A percentile compares a stretch with the other conserved stretches of the same genome.
phyloP scores from a whole-genome alignment of 2,888 invertebrate genomes.

The Caenorhabditis virilis region DNA sequence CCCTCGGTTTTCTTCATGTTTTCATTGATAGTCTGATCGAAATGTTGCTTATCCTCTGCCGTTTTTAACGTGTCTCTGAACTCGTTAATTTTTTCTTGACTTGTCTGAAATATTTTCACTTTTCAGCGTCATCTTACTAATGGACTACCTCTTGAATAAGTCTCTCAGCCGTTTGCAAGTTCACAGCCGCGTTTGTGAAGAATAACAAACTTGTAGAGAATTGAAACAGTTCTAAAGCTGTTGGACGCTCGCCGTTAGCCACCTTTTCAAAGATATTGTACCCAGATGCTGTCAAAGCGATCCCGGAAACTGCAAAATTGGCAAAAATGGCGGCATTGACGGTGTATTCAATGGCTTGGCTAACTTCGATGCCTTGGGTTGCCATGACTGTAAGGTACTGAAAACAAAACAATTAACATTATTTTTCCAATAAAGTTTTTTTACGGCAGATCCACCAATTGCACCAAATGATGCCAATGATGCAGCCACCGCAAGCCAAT shows the following conservation, averaged over 20 bases:
- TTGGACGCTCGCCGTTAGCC: constrained; percentile 38
- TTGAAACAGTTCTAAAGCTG: constrained; percentile 38
- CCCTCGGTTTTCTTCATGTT: constrained; percentile 35
- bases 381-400: constrained; percentile 40
- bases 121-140: not conserved
- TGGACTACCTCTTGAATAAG: constrained; percentile 26
- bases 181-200: constrained; percentile 40
- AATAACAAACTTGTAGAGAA: constrained; percentile 38
- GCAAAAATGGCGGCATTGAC: constrained; percentile 42
- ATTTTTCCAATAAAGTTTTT: not conserved
- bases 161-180: constrained; percentile 39
- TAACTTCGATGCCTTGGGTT: constrained; percentile 37
- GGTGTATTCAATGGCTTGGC: constrained; percentile 31
- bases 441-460: constrained; percentile 39
- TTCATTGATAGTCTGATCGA: constrained; percentile 36
- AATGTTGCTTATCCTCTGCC: constrained; percentile 25
- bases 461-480: constrained; percentile 40
- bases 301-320: constrained; percentile 34
- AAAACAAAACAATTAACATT: constrained; percentile 1
- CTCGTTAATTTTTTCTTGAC: constrained; percentile 37
- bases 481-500: constrained; percentile 39
- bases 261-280: constrained; percentile 44
- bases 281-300: constrained; percentile 38
- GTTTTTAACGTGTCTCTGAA: constrained; percentile 29
- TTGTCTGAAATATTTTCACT: constrained; percentile 13